Base-by-base conservation (phyloP, 2,888 invertebrate genomes). In the Coelopa pilipes region DNA sequence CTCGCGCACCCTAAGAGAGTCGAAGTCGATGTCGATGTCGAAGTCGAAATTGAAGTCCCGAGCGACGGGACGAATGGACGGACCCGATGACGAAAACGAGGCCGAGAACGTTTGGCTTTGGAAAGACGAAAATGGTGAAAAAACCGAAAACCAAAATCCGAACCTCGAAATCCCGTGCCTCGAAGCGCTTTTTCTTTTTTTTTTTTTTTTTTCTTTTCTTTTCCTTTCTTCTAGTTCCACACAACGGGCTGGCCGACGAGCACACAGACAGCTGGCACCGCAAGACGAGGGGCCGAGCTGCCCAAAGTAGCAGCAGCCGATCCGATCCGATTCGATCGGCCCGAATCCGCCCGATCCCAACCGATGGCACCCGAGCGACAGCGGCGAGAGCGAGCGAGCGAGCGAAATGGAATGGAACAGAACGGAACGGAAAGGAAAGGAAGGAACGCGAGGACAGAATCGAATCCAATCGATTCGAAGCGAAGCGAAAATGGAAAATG, bases 241-340 rank as follows among this genome's bases (percentile, higher is more conserved):
- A 71, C 63, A 63, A 68, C 49, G 34, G 69, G 70, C 70, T 62
- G 62, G n/a, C 70, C 17, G 70, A 49, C 63, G 53, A 50, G 46
- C 70, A 70, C 17, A 70, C 70, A 60, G 70, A 59, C 59, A 59
- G 70, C 70, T 59, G 70, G 60, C 70, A 59, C 21, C 21, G 49
- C 47, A 65, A 53, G 71, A 46, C 62, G 71, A 65, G 63, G 65
- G 59, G 34, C 60, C 17, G 19, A 49, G 70, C 60, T 70, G 70
- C 19, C 70, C 70, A 59, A 59, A 70, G 49, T 55, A 34, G 53
- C 21, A 70, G 47, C 55, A 60, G 47, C 21, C 53, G 67, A 55
- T 12, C 45, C 57, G 47, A 69, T 59, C 12, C 34, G 59, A 69
- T 59, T 45, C 57, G 34, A 68, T 68, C 55, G 34, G 34, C 2